phyloP scores from a whole-genome alignment of 2,888 invertebrate species.

The Sabellastarte sp. region DNA sequence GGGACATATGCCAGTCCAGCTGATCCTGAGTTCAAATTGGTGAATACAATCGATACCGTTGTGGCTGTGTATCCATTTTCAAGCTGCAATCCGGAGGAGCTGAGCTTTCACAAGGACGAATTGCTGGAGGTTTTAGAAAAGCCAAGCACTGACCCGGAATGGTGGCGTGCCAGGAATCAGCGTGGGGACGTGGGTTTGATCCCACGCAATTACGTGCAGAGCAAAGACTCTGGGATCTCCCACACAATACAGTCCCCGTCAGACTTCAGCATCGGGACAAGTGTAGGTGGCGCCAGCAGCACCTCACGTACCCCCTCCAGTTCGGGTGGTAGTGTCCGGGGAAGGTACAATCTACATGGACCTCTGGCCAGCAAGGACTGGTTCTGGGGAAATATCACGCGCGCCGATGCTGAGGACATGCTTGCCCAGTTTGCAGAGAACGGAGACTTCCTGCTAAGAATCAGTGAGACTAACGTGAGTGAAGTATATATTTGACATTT shows the following conservation, averaged over 20 bases:
- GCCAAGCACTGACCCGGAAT: constrained; percentile 96
- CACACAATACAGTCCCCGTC: constrained; percentile 54
- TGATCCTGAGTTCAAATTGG: constrained; percentile 21
- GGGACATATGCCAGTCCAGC: constrained; percentile 45
- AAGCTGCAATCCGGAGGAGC: constrained; percentile 79
- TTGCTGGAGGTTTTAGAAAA: constrained; percentile 91
- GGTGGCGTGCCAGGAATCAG: constrained; percentile 93
- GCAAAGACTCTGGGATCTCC: constrained; percentile 32
- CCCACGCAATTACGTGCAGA: constrained; percentile 67
- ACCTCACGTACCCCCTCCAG: constrained; percentile 27
- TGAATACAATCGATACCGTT: constrained; percentile 74
- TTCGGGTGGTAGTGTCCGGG: constrained; percentile 5
- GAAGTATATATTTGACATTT: no score
- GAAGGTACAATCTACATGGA: constrained; percentile 29
- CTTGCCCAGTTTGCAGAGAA: constrained; percentile 93
- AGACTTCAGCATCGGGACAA: constrained; percentile 40
- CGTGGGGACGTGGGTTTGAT: constrained; percentile 92
- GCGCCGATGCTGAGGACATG: constrained; percentile 93
- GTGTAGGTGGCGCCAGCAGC: constrained; percentile 23
- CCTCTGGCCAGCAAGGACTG: constrained; percentile 68
- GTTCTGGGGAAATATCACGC: constrained; percentile 95
- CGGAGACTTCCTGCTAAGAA: constrained; percentile 97
- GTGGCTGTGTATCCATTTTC: constrained; percentile 82
- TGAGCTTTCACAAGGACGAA: constrained; percentile 96
- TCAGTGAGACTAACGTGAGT: constrained; percentile 98